These are phyloP conservation scores for Phylloscopus whistleri DNA, from an alignment of 2,113 vertebrate species.

Conservation along the genomic window DNA sequence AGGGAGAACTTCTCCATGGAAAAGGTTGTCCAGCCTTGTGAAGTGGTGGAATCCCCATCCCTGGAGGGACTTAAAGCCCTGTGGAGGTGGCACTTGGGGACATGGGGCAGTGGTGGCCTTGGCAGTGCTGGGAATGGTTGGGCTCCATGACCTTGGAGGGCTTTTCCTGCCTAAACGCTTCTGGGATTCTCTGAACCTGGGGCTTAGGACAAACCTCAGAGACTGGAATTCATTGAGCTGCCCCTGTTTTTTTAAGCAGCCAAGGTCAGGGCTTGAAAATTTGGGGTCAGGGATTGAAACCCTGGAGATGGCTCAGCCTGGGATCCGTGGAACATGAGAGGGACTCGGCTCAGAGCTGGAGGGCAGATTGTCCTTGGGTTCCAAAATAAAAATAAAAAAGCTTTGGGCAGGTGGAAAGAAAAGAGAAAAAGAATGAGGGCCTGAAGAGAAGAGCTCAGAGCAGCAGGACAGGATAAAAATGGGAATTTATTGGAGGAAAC, in stretches of 20 bases:
- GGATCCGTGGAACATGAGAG: not conserved
- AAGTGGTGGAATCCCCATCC: not conserved
- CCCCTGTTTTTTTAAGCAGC: too few species aligned
- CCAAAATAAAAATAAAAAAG: not conserved
- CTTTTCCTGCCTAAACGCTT: too few species aligned
- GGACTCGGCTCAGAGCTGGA: not conserved
- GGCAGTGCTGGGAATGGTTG: too few species aligned
- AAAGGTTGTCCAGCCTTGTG: not conserved
- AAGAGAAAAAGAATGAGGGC: not conserved
- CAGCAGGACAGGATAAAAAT: not conserved
- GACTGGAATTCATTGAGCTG: not conserved
- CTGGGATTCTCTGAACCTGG: too few species aligned
- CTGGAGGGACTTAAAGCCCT: too few species aligned
- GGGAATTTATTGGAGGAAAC: not conserved
- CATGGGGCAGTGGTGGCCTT: too few species aligned
- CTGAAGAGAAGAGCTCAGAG: not conserved
- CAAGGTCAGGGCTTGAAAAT: not conserved
- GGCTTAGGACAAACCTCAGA: not conserved
- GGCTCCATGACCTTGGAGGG: too few species aligned
- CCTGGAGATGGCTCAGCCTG: not conserved
- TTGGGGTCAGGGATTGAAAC: too few species aligned
- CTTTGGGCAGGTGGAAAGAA: not conserved
- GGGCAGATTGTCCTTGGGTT: not conserved
- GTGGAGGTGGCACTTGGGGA: too few species aligned
- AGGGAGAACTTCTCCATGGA: not conserved